Percentiles rank a stretch among this genome's conserved stretches.
These are phyloP conservation scores for Pyrocoelia pectoralis DNA, from an alignment of 2,888 invertebrate genomes.

Conservation along the genomic window DNA sequence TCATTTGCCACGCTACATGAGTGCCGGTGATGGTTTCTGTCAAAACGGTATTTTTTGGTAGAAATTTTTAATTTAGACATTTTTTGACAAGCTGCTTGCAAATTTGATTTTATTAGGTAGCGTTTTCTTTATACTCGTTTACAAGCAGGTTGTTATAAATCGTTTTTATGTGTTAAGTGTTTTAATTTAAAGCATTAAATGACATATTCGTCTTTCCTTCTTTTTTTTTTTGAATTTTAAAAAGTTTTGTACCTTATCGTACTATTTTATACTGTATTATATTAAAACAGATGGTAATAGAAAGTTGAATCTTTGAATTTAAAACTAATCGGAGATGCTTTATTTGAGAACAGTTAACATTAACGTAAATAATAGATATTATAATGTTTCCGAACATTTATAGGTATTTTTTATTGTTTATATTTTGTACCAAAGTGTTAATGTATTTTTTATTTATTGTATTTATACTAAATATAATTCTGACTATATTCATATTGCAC, in stretches of 20 bases:
- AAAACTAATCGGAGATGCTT: no score
- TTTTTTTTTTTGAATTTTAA: neutral
- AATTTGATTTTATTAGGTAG: neutral
- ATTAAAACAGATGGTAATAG: neutral
- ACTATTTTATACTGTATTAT: neutral
- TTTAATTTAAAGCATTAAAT: neutral
- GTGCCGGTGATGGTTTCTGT: constrained; percentile 55
- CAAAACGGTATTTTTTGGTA: constrained; percentile 51
- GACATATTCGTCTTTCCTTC: neutral
- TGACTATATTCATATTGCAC: no score
- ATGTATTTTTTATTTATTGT: no score
- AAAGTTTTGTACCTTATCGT: neutral
- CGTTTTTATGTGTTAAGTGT: constrained; percentile 7
- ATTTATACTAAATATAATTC: no score
- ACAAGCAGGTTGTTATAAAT: neutral
- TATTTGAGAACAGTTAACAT: no score
- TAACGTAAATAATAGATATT: no score
- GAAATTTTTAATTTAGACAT: constrained; percentile 7
- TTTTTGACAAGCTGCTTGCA: constrained; percentile 23
- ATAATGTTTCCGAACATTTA: no score
- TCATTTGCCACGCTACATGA: constrained; percentile 50
- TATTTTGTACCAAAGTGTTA: no score
- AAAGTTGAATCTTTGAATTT: no score
- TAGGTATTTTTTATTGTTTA: no score
- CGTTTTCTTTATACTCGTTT: neutral